Conservation (phyloP, 2,113 vertebrate species). For the Psettodes erumei region DNA sequence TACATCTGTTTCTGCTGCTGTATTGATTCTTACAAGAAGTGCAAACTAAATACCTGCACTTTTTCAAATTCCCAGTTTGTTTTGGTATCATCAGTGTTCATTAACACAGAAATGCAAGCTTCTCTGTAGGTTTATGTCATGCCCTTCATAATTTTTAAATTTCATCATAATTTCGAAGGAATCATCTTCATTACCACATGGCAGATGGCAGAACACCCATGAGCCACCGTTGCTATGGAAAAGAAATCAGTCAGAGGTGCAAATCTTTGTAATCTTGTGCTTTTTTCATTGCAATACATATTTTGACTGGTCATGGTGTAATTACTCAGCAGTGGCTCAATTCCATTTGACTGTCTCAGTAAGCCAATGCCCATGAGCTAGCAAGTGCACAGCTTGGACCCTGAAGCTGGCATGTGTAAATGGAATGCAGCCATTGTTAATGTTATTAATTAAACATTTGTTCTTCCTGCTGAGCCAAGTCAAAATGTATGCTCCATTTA, state of each 20-base stretch:
- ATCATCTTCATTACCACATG: not conserved
- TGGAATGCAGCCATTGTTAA: not conserved
- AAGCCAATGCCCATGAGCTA: not conserved
- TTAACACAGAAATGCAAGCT: not conserved
- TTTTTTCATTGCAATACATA: not conserved
- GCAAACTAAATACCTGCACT: not conserved
- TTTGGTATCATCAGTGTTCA: not conserved
- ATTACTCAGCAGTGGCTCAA: not conserved
- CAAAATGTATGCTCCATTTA: not conserved
- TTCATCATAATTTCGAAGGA: not conserved
- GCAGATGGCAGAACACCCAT: not conserved
- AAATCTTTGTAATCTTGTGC: not conserved
- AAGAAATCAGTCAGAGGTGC: not conserved
- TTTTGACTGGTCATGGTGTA: not conserved
- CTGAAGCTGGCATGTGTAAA: not conserved
- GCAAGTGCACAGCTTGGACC: not conserved
- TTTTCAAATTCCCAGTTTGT: not conserved
- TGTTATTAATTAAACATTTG: not conserved
- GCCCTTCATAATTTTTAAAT: not conserved
- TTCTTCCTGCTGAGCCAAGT: not conserved
- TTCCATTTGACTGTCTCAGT: not conserved
- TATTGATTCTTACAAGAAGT: not conserved
- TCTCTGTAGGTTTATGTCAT: not conserved
- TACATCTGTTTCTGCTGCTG: not conserved
- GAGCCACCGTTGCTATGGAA: not conserved